Base-by-base conservation (phyloP, 1,140 invertebrate genomes). In the fruit fly (Drosophila melanogaster) region DNA sequence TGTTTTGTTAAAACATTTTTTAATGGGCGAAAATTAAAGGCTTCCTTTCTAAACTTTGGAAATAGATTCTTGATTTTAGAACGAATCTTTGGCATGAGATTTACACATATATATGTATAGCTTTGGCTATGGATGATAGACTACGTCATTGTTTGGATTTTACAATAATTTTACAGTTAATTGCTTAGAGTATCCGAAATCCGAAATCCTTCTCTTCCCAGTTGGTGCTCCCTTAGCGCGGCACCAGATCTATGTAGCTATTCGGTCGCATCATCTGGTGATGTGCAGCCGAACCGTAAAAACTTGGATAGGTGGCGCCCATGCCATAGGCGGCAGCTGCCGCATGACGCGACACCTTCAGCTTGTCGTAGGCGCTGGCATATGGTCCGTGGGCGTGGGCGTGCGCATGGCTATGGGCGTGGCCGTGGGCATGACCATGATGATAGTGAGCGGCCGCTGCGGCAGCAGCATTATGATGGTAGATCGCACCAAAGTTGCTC, bases 401-500 rank as follows among this genome's bases (percentile, higher is more conserved):
- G 19, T 90, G 83, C 6, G 75, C 56, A 19, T 91, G 86, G 30
- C 74, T 56, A 5, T 59, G 85, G 26, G 73, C 58, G 22, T 91
- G 83, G 8, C 73, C 58, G 41, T 91, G 83, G 14, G 76, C 65
- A 46, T 92, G 89, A 41, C 80, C 72, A 30, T 92, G 79, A 19
- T 74, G 70, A 24, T 74, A 74, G 50, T 74, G 70, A 33, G 71
- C 72, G 19, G 72, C 70, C 0, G 56, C 70, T 11, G 70, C 72
- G 15, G 72, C 72, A 12, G 90, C 76, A 5, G 81, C 81, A 62
- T 91, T 90, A 47, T 92, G 90, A 79, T 93, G 93, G 86, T 93
- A 94, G 33, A 93, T 92, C 3, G 93, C 93, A 4, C 93, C 93
- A 64, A 93, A 94, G 38, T 93, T 93, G 44, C 93, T 93, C 57